Percentiles rank a stretch among this genome's conserved stretches.
Evolutionary conservation across 2,888 invertebrate genomes (phyloP).

Genomic region (Andricus curvator): DNA sequence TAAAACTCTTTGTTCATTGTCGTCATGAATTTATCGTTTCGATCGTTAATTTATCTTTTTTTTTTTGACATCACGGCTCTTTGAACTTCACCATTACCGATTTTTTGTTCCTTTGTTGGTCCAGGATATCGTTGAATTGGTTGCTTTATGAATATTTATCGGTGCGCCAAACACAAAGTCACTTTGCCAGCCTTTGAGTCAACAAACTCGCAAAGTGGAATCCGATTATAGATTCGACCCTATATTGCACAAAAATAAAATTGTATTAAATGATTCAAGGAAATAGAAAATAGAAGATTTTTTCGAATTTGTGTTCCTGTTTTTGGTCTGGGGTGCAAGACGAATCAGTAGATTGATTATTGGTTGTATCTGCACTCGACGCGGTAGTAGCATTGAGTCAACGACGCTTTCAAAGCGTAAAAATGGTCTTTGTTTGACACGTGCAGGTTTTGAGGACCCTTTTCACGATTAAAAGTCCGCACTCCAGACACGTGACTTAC

Average conservation of each 20-base stretch:
- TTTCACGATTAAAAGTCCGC: background rate
- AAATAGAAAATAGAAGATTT: background rate
- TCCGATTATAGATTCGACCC: conserved; percentile 9
- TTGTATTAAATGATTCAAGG: background rate
- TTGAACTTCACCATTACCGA: background rate
- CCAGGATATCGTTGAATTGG: conserved; percentile 2
- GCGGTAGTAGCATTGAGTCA: background rate
- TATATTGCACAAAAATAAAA: background rate
- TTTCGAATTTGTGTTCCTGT: background rate
- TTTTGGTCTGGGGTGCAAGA: background rate
- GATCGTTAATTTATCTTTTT: background rate
- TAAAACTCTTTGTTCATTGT: background rate
- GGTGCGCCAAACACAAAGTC: conserved; percentile 18
- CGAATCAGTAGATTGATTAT: background rate
- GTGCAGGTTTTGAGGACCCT: background rate
- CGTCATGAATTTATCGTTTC: background rate
- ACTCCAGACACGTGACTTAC: background rate
- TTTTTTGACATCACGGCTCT: background rate
- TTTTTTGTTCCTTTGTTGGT: background rate
- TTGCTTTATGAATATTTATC: conserved; percentile 36
- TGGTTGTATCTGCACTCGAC: background rate
- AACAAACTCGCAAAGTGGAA: conserved; percentile 19
- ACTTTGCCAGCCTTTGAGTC: conserved; percentile 14
- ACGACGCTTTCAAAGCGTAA: background rate
- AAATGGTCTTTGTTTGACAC: conserved; percentile 20